Evolutionary conservation across 1,140 invertebrate species (phyloP).

Genomic region (Listronotus oregonensis): DNA sequence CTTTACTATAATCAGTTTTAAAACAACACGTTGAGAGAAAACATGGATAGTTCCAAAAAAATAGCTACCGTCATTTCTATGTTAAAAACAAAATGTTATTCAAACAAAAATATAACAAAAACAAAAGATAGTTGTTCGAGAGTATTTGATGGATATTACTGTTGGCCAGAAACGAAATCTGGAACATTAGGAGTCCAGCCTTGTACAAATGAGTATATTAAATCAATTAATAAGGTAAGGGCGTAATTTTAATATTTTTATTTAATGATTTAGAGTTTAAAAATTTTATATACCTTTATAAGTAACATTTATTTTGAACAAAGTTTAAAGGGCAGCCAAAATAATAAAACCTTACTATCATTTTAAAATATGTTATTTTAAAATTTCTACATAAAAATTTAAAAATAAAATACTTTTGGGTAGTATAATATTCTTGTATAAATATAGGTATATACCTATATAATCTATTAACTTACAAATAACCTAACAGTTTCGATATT

Average conservation of each 20-base stretch:
- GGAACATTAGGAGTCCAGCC: slow-evolving; percentile 54
- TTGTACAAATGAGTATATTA: slow-evolving; percentile 60
- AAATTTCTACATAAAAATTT: too few relatives aligned
- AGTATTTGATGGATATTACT: slow-evolving; percentile 62
- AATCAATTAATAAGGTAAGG: slow-evolving; percentile 58
- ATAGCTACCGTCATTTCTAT: background rate
- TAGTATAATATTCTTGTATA: too few relatives aligned
- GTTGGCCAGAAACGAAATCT: slow-evolving; percentile 61
- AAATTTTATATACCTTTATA: too few relatives aligned
- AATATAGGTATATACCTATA: too few relatives aligned
- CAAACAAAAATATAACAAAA: background rate
- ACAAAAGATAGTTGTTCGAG: slow-evolving; percentile 28
- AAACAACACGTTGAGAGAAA: slow-evolving; percentile 10
- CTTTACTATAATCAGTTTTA: slow-evolving; percentile 25
- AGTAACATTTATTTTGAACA: too few relatives aligned
- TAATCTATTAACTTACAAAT: too few relatives aligned
- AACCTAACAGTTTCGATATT: too few relatives aligned
- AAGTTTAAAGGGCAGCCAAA: too few relatives aligned
- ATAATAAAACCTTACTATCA: too few relatives aligned
- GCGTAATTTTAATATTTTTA: slow-evolving; percentile 4
- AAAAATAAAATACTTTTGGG: too few relatives aligned
- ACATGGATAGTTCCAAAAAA: slow-evolving; percentile 9
- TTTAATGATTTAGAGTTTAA: background rate
- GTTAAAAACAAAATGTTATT: background rate
- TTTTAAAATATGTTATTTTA: too few relatives aligned